Evolutionary conservation across 2,797 vertebrate species (phyloP).

Genomic region (Thalassophryne amazonica): DNA sequence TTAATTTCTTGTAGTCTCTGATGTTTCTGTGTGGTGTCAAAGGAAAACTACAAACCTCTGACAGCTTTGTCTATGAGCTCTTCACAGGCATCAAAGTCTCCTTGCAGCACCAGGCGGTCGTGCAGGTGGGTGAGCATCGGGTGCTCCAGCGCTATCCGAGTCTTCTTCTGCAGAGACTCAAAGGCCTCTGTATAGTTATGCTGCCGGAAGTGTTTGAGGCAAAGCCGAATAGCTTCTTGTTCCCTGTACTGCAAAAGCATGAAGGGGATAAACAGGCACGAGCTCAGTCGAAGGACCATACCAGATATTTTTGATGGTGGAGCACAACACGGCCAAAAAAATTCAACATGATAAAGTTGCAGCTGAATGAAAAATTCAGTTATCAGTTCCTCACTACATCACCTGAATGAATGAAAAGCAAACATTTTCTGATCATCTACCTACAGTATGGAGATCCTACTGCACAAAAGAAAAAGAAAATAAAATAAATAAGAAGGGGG

Average conservation of each 20-base stretch:
- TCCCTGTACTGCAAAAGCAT: slow-evolving; percentile 91
- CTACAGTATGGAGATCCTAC: too few relatives aligned
- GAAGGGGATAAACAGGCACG: not conserved
- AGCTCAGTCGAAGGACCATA: too few relatives aligned
- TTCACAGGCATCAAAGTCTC: slow-evolving; percentile 96
- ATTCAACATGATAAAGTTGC: too few relatives aligned
- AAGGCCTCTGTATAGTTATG: slow-evolving; percentile 99
- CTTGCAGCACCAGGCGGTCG: slow-evolving; percentile 92
- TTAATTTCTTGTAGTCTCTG: not conserved
- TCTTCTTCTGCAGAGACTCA: slow-evolving; percentile 98
- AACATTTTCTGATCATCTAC: too few relatives aligned
- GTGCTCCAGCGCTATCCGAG: slow-evolving; percentile 94
- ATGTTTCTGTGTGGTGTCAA: not conserved
- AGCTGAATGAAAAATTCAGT: too few relatives aligned
- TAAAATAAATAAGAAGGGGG: too few relatives aligned
- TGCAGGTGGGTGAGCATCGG: slow-evolving; percentile 98
- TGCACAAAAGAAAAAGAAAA: too few relatives aligned
- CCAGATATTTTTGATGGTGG: too few relatives aligned
- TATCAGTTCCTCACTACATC: too few relatives aligned
- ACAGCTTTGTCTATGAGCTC: slow-evolving; percentile 98
- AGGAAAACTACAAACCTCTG: slow-evolving; percentile 73
- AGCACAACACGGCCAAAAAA: too few relatives aligned
- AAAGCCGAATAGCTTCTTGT: slow-evolving; percentile 99
- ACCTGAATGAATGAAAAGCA: too few relatives aligned
- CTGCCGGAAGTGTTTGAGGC: slow-evolving; percentile 97